Conservation (phyloP, 2,888 invertebrate genomes). For the Spodoptera exigua region DNA sequence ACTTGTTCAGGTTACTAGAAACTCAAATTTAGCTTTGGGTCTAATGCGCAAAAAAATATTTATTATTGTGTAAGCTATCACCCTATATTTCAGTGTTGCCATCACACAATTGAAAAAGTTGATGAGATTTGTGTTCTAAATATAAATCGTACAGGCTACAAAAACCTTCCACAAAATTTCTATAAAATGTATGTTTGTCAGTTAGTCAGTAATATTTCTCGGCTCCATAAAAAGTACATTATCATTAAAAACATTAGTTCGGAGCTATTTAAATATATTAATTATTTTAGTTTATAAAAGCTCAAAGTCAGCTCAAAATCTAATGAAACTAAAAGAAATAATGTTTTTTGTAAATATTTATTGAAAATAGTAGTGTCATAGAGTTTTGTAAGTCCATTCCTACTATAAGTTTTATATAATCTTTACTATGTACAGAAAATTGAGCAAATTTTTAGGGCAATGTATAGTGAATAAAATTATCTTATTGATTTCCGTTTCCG, state of each 20-base stretch:
- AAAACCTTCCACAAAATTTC: no score
- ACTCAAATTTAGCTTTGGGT: no score
- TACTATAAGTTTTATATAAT: slow-evolving; percentile 78
- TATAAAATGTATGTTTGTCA: not conserved
- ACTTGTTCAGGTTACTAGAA: no score
- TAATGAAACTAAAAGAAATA: slow-evolving; percentile 58
- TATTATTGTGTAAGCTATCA: no score
- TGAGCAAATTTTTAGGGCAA: slow-evolving; percentile 42
- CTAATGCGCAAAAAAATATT: no score
- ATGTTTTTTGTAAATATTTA: slow-evolving; percentile 77
- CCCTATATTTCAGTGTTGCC: no score
- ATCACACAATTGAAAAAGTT: no score
- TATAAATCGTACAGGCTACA: no score
- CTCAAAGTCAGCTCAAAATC: slow-evolving; percentile 88
- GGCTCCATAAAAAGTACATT: slow-evolving; percentile 76
- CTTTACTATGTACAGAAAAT: slow-evolving; percentile 57
- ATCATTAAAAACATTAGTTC: slow-evolving; percentile 52
- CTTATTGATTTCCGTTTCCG: slow-evolving; percentile 24
- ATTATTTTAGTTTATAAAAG: slow-evolving; percentile 83
- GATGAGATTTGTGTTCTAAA: no score
- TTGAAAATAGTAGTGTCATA: slow-evolving; percentile 65
- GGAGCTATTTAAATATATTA: slow-evolving; percentile 64
- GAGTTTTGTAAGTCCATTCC: slow-evolving; percentile 77
- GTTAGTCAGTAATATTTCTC: slow-evolving; percentile 1
- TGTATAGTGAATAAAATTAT: slow-evolving; percentile 49